Evolutionary conservation across 2,888 invertebrate genomes (phyloP).

Genomic region (Mesorhabditis sp.): DNA sequence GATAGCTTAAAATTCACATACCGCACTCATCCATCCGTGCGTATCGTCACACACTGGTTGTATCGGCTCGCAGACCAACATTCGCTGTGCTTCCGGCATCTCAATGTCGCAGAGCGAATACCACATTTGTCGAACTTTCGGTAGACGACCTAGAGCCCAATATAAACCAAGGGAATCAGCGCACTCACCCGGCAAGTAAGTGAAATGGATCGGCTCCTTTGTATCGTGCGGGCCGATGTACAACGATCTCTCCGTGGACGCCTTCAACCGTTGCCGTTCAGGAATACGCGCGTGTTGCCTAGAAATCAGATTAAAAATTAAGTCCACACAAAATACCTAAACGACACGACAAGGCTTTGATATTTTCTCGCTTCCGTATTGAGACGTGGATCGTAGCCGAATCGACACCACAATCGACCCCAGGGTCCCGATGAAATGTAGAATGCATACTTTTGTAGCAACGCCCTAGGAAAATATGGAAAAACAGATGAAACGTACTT

Average conservation of each 20-base stretch:
- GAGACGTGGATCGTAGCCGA: constrained; percentile 85
- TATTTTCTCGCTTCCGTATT: constrained; percentile 76
- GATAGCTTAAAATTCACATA: constrained; percentile 9
- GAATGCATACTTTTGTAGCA: constrained; percentile 79
- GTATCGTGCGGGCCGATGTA: constrained; percentile 9
- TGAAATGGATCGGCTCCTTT: constrained; percentile 27
- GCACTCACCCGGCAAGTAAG: constrained; percentile 27
- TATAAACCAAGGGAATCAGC: not conserved
- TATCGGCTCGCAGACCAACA: constrained; percentile 15
- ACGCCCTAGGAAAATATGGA: constrained; percentile 54
- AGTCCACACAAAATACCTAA: constrained; percentile 16
- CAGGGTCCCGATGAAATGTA: constrained; percentile 87
- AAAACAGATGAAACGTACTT: constrained; percentile 62
- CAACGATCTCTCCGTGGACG: constrained; percentile 19
- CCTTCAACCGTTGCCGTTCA: constrained; percentile 49
- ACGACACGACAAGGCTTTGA: constrained; percentile 68
- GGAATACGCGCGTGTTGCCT: constrained; percentile 51
- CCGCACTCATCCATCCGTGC: constrained; percentile 42
- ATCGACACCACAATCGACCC: constrained; percentile 82
- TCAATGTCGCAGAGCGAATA: constrained; percentile 62
- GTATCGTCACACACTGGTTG: constrained; percentile 15
- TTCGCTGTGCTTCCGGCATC: constrained; percentile 29
- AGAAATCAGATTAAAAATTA: constrained; percentile 11
- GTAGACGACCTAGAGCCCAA: constrained; percentile 44
- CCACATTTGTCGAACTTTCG: constrained; percentile 62